Percentiles rank a stretch among this genome's conserved stretches.
Evolutionary conservation across 2,113 vertebrate genomes (phyloP).

Genomic region (Microtus richardsoni): DNA sequence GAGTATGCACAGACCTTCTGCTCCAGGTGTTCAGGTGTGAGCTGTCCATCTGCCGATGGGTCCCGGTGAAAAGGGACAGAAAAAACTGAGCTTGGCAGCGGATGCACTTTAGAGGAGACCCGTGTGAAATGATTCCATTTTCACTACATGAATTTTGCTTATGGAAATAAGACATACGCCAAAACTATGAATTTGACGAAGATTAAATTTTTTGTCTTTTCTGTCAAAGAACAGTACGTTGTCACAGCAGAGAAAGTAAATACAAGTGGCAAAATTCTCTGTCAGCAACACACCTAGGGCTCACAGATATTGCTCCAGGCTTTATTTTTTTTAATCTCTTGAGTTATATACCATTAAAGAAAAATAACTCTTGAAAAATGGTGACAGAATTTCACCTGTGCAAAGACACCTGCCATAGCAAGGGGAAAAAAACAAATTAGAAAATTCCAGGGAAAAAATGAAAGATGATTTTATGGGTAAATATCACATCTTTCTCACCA

Average conservation of each 20-base stretch:
- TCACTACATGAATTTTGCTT: constrained; percentile 81
- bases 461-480: constrained; percentile 60
- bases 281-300: constrained; percentile 55
- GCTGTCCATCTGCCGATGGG: background rate
- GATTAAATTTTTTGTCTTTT: constrained; percentile 72
- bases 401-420: constrained; percentile 43
- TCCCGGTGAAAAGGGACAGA: background rate
- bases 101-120: constrained; percentile 49
- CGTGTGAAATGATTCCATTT: constrained; percentile 76
- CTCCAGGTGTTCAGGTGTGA: constrained; percentile 53
- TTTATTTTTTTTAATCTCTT: background rate
- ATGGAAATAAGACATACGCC: constrained; percentile 73
- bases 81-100: background rate
- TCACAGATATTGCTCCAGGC: constrained; percentile 54
- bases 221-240: constrained; percentile 67
- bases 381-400: constrained; percentile 59
- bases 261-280: constrained; percentile 66
- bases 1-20: background rate
- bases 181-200: constrained; percentile 76
- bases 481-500: constrained; percentile 72
- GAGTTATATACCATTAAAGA: constrained; percentile 10
- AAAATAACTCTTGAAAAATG: background rate
- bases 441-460: constrained; percentile 34
- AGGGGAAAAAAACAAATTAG: constrained; percentile 46
- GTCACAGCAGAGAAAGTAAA: constrained; percentile 77